A percentile compares a stretch with the other conserved stretches of the same genome.
These are phyloP conservation scores for Corythornis vintsioides DNA, from an alignment of 2,113 vertebrate species.

Conservation along the genomic window DNA sequence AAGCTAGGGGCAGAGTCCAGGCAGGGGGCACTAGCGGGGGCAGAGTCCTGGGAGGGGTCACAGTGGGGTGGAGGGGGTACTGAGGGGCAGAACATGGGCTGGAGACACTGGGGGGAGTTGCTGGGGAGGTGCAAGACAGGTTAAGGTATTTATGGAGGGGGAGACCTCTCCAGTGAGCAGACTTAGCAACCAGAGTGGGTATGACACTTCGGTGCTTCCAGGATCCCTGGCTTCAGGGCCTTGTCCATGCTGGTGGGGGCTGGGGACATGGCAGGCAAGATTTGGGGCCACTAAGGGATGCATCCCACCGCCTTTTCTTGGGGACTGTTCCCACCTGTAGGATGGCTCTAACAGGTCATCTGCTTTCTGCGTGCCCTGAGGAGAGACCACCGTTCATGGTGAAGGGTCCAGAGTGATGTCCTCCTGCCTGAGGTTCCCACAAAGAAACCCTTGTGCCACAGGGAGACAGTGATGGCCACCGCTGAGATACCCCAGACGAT, in stretches of 20 bases:
- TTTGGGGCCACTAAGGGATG: neutral
- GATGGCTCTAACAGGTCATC: accelerated
- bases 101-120: neutral
- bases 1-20: no score
- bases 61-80: neutral
- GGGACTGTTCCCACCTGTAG: neutral
- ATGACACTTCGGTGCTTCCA: accelerated
- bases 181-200: no score
- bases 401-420: accelerated
- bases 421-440: neutral
- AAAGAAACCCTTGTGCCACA: accelerated
- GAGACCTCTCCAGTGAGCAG: accelerated
- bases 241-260: neutral
- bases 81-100: no score
- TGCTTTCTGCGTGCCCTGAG: accelerated
- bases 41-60: neutral
- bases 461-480: neutral
- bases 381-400: accelerated
- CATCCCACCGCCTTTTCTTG: accelerated
- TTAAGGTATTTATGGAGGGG: accelerated
- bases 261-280: neutral
- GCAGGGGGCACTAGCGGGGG: no score
- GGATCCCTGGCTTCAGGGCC: accelerated
- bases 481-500: neutral
- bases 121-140: no score